Conservation (phyloP, 2,113 vertebrate genomes). For the Hoplias malabaricus region DNA sequence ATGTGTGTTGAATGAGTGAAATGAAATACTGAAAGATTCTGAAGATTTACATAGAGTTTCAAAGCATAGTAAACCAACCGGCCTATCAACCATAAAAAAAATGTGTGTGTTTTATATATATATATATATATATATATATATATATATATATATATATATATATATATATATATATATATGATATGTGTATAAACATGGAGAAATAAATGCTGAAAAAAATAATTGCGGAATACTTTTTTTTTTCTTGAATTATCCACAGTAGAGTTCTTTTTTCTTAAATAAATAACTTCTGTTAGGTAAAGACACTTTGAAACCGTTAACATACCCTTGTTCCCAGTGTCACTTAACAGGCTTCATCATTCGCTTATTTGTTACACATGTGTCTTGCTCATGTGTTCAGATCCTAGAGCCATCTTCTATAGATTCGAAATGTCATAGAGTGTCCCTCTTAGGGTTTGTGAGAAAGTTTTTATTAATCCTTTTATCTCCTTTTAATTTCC, state of each 20-base stretch:
- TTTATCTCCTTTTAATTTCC: conserved; percentile 44
- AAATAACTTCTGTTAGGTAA: conserved; percentile 99
- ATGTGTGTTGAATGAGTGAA: conserved; percentile 9
- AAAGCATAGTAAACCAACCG: conserved; percentile 70
- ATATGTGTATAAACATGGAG: conserved; percentile 55
- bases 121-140: conserved; percentile 33
- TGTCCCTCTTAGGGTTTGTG: conserved; percentile 49
- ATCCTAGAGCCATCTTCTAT: conserved; percentile 61
- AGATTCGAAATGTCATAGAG: conserved; percentile 56
- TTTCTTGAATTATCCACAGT: conserved; percentile 96
- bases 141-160: conserved; percentile 15
- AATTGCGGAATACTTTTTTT: conserved; percentile 93
- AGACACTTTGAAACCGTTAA: conserved; percentile 99
- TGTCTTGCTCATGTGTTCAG: conserved; percentile 72
- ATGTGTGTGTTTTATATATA: conserved; percentile 47
- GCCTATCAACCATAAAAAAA: conserved; percentile 32
- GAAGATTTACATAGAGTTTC: conserved; percentile 59
- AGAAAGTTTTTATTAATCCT: conserved; percentile 11
- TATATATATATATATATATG: conserved; percentile 23
- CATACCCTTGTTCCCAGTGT: conserved; percentile 95
- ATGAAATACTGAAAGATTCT: conserved; percentile 1
- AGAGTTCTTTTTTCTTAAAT: conserved; percentile 94
- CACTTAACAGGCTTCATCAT: conserved; percentile 84
- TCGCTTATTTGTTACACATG: conserved; percentile 60
- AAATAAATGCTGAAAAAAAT: conserved; percentile 84